These are phyloP conservation scores for Chrysopa pallens DNA, from an alignment of 1,140 invertebrate species.

Conservation along the genomic window DNA sequence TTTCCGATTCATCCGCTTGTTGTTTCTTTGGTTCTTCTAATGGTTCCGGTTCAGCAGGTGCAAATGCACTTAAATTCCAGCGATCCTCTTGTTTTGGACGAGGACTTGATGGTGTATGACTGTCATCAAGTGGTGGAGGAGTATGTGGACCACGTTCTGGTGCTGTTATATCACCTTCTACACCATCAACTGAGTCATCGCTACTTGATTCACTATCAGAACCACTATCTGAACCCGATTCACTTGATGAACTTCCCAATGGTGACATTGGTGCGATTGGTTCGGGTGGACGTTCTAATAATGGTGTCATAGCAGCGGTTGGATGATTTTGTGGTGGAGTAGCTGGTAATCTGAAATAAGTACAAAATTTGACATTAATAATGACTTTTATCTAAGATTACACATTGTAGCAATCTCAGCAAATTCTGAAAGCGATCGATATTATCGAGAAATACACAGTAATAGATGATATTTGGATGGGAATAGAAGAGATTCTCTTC, in stretches of 20 bases:
- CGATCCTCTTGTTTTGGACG: slow-evolving; percentile 22
- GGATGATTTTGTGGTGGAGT: too few species aligned
- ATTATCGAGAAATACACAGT: too few species aligned
- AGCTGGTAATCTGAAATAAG: too few species aligned
- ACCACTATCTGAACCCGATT: slow-evolving; percentile 28
- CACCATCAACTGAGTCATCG: slow-evolving; percentile 28
- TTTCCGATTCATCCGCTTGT: slow-evolving; percentile 18
- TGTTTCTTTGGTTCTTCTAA: slow-evolving; percentile 5
- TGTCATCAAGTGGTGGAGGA: slow-evolving; percentile 3
- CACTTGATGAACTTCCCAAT: slow-evolving; percentile 24
- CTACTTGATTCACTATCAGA: slow-evolving; percentile 27
- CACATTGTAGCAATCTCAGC: too few species aligned
- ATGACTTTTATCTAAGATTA: too few species aligned
- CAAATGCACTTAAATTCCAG: slow-evolving; percentile 28
- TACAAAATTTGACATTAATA: too few species aligned
- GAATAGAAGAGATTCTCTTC: too few species aligned
- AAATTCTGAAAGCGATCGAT: too few species aligned
- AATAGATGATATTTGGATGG: too few species aligned
- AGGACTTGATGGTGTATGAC: slow-evolving; percentile 11
- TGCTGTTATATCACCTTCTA: slow-evolving; percentile 11
- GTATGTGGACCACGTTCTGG: slow-evolving; percentile 4
- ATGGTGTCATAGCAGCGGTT: too few species aligned
- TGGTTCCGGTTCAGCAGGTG: slow-evolving; percentile 16
- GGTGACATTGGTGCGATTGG: slow-evolving; percentile 2
- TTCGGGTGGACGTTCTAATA: too few species aligned